phyloP scores from a whole-genome alignment of 2,113 vertebrate genomes.

The Toxostoma redivivum region DNA sequence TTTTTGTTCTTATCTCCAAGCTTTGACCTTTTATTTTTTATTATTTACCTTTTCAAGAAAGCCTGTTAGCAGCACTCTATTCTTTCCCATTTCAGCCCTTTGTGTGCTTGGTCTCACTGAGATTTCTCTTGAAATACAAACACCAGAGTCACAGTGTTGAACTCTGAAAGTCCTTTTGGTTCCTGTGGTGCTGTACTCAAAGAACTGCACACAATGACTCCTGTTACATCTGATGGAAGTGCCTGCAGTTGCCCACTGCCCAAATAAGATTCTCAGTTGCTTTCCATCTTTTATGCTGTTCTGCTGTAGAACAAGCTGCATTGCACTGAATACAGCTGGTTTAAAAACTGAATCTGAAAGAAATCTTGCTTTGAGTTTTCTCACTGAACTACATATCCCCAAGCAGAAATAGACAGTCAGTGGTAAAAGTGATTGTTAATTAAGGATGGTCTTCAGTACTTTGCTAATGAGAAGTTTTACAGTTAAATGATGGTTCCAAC shows the following conservation, averaged over 20 bases:
- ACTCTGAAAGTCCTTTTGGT: neutral
- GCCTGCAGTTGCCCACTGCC: neutral
- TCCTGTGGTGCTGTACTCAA: neutral
- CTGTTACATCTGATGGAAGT: neutral
- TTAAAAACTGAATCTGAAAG: neutral
- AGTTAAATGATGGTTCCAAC: neutral
- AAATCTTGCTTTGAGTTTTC: neutral
- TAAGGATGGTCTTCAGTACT: neutral
- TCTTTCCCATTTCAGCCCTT: neutral
- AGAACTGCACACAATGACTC: neutral
- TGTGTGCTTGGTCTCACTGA: neutral
- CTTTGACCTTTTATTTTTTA: conserved; percentile 14
- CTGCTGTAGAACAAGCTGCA: neutral
- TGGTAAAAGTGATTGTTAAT: neutral
- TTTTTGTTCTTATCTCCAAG: neutral
- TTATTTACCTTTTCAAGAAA: conserved; percentile 27
- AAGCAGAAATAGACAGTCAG: neutral
- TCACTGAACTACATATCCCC: neutral
- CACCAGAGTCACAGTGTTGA: neutral
- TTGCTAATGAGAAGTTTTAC: neutral
- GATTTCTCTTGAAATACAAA: neutral
- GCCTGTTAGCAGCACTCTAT: neutral
- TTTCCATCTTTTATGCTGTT: neutral
- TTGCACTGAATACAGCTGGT: neutral
- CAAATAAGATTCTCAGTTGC: neutral